phyloP scores from a whole-genome alignment of 2,888 invertebrate genomes.

The Rhingia rostrata region DNA sequence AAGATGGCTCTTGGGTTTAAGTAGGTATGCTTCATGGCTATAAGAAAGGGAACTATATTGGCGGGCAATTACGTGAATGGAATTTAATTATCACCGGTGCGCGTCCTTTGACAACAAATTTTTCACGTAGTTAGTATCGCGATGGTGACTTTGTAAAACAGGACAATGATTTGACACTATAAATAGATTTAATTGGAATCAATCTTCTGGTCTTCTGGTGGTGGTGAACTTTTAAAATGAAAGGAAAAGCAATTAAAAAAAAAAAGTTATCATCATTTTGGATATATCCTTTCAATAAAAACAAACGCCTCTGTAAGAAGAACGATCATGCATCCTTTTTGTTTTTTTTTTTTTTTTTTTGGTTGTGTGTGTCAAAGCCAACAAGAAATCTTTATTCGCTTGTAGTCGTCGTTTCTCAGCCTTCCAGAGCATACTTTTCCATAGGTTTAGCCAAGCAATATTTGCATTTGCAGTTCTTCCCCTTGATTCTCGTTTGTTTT shows the following conservation, averaged over 20 bases:
- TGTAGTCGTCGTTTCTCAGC: not conserved
- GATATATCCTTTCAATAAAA: not conserved
- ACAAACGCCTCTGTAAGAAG: constrained; percentile 1
- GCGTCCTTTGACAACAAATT: not conserved
- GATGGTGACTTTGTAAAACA: too few species aligned
- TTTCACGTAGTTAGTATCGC: too few species aligned
- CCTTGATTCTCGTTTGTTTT: constrained; percentile 36
- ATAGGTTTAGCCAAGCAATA: constrained; percentile 31
- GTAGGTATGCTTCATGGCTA: not conserved
- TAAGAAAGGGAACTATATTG: not conserved
- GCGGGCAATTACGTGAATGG: constrained; percentile 26
- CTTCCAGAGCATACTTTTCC: constrained; percentile 24
- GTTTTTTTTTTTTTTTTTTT: not conserved
- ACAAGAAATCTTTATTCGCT: constrained; percentile 1
- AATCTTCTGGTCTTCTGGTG: too few species aligned
- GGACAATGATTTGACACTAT: too few species aligned
- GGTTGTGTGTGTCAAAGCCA: constrained; percentile 10
- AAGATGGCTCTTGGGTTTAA: not conserved
- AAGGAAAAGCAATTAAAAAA: too few species aligned
- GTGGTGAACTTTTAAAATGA: too few species aligned
- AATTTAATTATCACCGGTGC: constrained; percentile 27
- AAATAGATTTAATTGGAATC: too few species aligned
- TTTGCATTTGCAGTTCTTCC: constrained; percentile 27
- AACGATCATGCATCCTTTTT: constrained; percentile 13
- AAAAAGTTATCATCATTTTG: too few species aligned